Evolutionary conservation across 2,888 invertebrate genomes (phyloP), one percentile per base, ranked within the genome.

Genomic region (Dermolepida albohirtum): DNA sequence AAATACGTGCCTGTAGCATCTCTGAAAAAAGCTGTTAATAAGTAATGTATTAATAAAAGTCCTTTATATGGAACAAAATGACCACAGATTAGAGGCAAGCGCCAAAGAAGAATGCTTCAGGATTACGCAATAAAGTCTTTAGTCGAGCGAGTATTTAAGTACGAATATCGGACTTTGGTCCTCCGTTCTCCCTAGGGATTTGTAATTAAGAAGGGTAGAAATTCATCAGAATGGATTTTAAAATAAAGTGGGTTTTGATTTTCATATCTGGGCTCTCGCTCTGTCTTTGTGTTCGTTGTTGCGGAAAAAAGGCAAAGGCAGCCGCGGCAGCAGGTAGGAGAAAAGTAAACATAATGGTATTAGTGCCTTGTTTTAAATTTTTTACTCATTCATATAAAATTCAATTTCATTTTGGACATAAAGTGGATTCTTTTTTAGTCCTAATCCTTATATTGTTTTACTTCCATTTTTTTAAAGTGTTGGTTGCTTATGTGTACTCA

Each of bases 181-280:
- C n/a, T 47, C 27, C 59, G 34, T 34, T 47, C 59, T 47, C 59
- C 59, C 47, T 39, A 8, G 16, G 59, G 59, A 62, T 70, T 72
- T 76, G 80, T 81, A 81, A 81, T 82, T 81, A 81, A 80, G 81
- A 80, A 79, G 81, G 81, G 80, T 80, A 78, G 79, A 81, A 80
- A 81, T 80, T 80, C 81, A 81, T 79, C 80, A 81, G 78, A 78
- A 78, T 75, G 80, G 81, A 81, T 81, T 81, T 80, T 79, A 75
- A 77, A 79, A 79, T 79, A 77, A 78, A 80, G 79, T 76, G 75
- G 76, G 78, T 77, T 79, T 78, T 73, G 74, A 76, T 79, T 78
- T 78, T 75, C 71, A 65, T 70, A 69, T 71, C 67, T 63, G 64
- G 47, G 14, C 47, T 47, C 59, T 62, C 49, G 11, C 59, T 47